These are phyloP conservation scores for Drosophila chauvacae DNA, from an alignment of 1,140 invertebrate genomes.

Conservation along the genomic window DNA sequence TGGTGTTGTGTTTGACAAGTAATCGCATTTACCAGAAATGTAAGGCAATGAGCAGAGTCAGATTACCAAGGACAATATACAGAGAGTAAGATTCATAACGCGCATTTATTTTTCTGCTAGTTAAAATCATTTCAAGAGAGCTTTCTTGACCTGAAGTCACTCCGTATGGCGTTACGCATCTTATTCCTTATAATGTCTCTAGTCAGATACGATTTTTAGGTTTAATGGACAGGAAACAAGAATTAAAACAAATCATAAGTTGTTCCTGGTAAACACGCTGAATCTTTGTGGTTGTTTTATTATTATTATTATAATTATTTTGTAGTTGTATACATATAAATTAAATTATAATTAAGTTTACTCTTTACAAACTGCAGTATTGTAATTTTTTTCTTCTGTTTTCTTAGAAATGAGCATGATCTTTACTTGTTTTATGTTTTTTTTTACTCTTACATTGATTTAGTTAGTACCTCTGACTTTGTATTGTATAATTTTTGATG, in stretches of 20 bases:
- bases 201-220: neutral
- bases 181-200: neutral
- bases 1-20: conserved; percentile 40
- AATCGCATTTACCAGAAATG: conserved; percentile 42
- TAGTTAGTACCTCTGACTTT: conserved; percentile 49
- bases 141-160: too few species aligned
- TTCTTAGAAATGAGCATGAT: conserved; percentile 68
- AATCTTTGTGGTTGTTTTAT: conserved; percentile 51
- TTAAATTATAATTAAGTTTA: conserved; percentile 71
- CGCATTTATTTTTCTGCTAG: neutral
- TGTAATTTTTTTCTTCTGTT: conserved; percentile 36
- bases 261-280: conserved; percentile 61
- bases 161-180: neutral
- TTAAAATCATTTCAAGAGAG: neutral
- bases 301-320: conserved; percentile 68
- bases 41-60: conserved; percentile 9
- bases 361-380: conserved; percentile 65
- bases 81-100: neutral
- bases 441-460: conserved; percentile 30
- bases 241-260: conserved; percentile 40
- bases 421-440: conserved; percentile 31
- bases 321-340: conserved; percentile 77
- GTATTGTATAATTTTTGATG: conserved; percentile 28
- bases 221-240: neutral
- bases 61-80: neutral